Evolutionary conservation across 2,113 vertebrate species (phyloP), one percentile per base, ranked within the genome.

Genomic region (Microcebus ravelobensis): DNA sequence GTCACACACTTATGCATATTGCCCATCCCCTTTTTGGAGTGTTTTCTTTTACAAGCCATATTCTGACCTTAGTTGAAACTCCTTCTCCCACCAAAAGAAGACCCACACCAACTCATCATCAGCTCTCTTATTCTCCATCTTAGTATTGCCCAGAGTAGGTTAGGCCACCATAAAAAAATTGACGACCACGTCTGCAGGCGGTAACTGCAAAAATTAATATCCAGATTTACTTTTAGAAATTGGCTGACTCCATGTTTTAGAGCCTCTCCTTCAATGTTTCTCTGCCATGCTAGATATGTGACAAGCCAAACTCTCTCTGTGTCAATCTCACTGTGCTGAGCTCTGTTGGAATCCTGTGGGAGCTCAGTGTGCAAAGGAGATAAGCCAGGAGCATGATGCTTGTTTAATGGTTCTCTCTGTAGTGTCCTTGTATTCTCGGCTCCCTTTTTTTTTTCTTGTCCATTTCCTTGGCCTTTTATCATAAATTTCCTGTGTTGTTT

Each of bases 401-500:
- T 92, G 31, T 71, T 94, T 93, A 93, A 57, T 0, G 1, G 52
- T 68, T 96, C 82, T 89, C 81, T 95, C 92, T 87, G 86, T 61
- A 86, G 93, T 65, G 39, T 90, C 68, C 80, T 84, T 97, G 86
- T 85, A 77, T 79, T 57, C 95, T 81, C 34, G 31, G 48, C 52
- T 91, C 36, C 55, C 8, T 57, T 57, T 65, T 36, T 91, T 91
- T 94, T 89, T 79, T 48, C 74, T 96, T 94, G 73, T 89, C 94
- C 55, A 77, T 90, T 97, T 97, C 87, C 93, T 93, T 90, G 59
- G 73, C 27, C 74, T 96, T 96, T 97, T 91, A 95, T 96, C 87
- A 87, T 87, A 90, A 96, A 96, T 92, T 96, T 65, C 52, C 74
- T 80, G 86, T 96, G 94, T 94, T 96, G 20, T 94, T 86, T 95